A percentile compares a stretch with the other conserved stretches of the same genome.
These are phyloP conservation scores for Rostratula benghalensis DNA, from an alignment of 2,113 vertebrate species.

Conservation along the genomic window DNA sequence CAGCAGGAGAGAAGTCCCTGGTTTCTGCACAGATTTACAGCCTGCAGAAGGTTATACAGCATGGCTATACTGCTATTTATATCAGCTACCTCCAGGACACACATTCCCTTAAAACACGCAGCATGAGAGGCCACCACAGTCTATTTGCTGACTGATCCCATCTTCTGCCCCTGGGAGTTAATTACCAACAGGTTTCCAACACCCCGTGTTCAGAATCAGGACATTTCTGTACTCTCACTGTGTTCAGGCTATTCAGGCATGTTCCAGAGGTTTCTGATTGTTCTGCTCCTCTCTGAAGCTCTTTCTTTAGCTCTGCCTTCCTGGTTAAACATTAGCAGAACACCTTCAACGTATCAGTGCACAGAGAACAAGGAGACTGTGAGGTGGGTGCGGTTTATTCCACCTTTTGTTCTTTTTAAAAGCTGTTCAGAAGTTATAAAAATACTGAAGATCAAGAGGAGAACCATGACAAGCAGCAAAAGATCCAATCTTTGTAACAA, in stretches of 20 bases:
- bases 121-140: not conserved
- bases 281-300: not conserved
- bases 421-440: slow-evolving; percentile 3
- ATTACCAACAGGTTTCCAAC: not conserved
- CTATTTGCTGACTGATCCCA: not conserved
- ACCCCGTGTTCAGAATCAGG: not conserved
- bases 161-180: not conserved
- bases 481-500: not conserved
- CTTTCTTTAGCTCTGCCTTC: not conserved
- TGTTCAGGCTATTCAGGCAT: not conserved
- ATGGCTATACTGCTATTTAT: not conserved
- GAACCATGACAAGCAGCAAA: not conserved
- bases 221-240: not conserved
- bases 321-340: slow-evolving; percentile 24
- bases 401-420: not conserved
- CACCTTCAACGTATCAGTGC: not conserved
- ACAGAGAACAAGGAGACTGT: not conserved
- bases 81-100: not conserved
- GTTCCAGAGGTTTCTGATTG: not conserved
- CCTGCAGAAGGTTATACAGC: accelerated
- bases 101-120: not conserved
- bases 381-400: not conserved
- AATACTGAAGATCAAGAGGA: not conserved
- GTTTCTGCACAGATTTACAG: not conserved
- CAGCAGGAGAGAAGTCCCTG: not conserved